Conservation (phyloP, 2,797 vertebrate genomes). For the Tolypeutes matacus region DNA sequence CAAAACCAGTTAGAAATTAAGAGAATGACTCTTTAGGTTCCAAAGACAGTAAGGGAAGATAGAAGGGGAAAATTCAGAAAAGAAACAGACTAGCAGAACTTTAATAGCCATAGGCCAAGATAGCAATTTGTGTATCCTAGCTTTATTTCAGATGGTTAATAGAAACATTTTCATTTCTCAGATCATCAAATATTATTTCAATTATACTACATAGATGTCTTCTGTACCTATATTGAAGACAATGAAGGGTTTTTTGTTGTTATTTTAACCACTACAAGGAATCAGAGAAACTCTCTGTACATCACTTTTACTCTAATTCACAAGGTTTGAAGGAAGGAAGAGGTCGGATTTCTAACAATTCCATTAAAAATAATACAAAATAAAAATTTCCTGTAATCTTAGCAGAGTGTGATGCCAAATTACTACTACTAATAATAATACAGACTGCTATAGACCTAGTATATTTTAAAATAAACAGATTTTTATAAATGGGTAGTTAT, state of each 20-base stretch:
- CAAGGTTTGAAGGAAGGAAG: slow-evolving; percentile 73
- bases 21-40: slow-evolving; percentile 91
- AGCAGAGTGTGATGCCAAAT: slow-evolving; percentile 47
- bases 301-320: slow-evolving; percentile 68
- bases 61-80: slow-evolving; percentile 88
- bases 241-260: slow-evolving; percentile 65
- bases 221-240: slow-evolving; percentile 78
- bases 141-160: slow-evolving; percentile 86
- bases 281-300: slow-evolving; percentile 65
- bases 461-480: slow-evolving; percentile 56
- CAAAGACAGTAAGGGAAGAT: slow-evolving; percentile 92
- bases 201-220: slow-evolving; percentile 84
- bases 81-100: slow-evolving; percentile 89
- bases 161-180: slow-evolving; percentile 86
- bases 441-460: slow-evolving; percentile 47
- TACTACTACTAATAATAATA: slow-evolving; percentile 46
- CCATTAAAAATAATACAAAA: slow-evolving; percentile 75
- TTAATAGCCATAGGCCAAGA: slow-evolving; percentile 86
- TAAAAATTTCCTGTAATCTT: slow-evolving; percentile 68
- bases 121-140: slow-evolving; percentile 89
- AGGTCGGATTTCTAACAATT: slow-evolving; percentile 62
- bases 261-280: slow-evolving; percentile 40
- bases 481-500: slow-evolving; percentile 49
- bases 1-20: slow-evolving; percentile 91
- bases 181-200: slow-evolving; percentile 88